Evolutionary conservation across 2,113 vertebrate genomes (phyloP), one percentile per base, ranked within the genome.

Genomic region (Nycticryphes semicollaris): DNA sequence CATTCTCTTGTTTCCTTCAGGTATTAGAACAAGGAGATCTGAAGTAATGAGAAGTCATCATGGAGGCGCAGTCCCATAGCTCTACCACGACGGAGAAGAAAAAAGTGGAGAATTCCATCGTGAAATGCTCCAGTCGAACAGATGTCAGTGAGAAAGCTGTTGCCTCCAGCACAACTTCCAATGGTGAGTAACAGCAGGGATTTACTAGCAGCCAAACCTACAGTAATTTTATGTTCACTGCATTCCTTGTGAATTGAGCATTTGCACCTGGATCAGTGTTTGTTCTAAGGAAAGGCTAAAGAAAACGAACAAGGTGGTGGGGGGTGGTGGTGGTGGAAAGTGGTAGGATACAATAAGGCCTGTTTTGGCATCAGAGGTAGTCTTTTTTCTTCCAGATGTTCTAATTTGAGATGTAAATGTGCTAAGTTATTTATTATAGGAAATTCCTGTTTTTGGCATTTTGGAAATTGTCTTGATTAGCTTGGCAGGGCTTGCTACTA

Each of bases 61-160:
- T 99, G 99, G 99, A 99, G 98, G 99, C 99, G 92, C 99, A 99
- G 98, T 99, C 99, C 98, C 99, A 99, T 97, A 99, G 98, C 98
- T 99, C 98, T 98, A 97, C 98, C 79, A 97, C 98, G 94, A 98
- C 98, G 93, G 99, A 99, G 98, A 99, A 99, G 98, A 99, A 99
- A 97, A 99, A 99, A 98, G 98, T 99, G 94, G 99, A 99, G 98
- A 99, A 98, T 98, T 98, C 99, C 45, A 98, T 99, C n/a, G 99
- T 99, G 94, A 99, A 99, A 96, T 98, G 98, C 96, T 98, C 98
- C 86, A 96, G 97, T 66, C 98, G 99, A 94, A 97, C 98, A 97
- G 99, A 99, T 97, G 99, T 99, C 98, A 99, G 99, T 50, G 99
- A 99, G 98, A 99, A 99, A 98, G 99, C 99, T 4, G 99, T 99